Conservation (phyloP, 2,888 invertebrate genomes). For the Cephus runcator region DNA sequence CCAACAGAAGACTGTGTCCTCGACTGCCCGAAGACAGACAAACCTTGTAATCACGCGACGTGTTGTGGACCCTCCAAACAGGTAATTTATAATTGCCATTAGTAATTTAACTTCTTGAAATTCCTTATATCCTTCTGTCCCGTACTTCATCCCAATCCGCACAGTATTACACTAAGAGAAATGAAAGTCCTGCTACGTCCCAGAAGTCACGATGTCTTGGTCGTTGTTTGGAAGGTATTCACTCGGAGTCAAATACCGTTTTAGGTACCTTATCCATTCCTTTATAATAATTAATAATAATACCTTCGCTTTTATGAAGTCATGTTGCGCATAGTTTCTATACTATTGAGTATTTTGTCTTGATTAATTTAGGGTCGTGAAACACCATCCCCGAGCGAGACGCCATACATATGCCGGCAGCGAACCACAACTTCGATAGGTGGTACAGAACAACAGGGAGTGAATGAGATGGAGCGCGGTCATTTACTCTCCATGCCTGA, state of each 20-base stretch:
- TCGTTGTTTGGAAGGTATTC: conserved; percentile 49
- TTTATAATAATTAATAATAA: neutral
- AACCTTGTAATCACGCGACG: conserved; percentile 86
- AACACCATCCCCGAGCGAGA: conserved; percentile 81
- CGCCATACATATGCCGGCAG: conserved; percentile 85
- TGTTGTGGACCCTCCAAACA: conserved; percentile 88
- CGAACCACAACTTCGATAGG: conserved; percentile 66
- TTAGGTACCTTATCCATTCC: conserved; percentile 34
- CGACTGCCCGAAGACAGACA: conserved; percentile 87
- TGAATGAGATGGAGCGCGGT: conserved; percentile 64
- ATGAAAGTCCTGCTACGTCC: conserved; percentile 32
- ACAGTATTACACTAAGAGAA: conserved; percentile 47
- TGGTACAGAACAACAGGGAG: conserved; percentile 56
- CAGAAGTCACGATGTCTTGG: conserved; percentile 48
- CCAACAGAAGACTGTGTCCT: conserved; percentile 79
- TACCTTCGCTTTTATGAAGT: neutral
- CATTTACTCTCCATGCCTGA: conserved; percentile 56
- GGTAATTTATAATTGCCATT: conserved; percentile 64
- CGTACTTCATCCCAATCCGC: conserved; percentile 6
- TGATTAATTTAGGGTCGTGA: conserved; percentile 68
- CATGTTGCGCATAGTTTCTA: neutral
- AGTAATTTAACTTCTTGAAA: conserved; percentile 10
- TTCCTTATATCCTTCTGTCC: conserved; percentile 16
- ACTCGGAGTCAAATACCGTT: conserved; percentile 51
- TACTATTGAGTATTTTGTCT: neutral